Base-by-base conservation (phyloP, 2,797 vertebrate species). In the Danio kyathit region DNA sequence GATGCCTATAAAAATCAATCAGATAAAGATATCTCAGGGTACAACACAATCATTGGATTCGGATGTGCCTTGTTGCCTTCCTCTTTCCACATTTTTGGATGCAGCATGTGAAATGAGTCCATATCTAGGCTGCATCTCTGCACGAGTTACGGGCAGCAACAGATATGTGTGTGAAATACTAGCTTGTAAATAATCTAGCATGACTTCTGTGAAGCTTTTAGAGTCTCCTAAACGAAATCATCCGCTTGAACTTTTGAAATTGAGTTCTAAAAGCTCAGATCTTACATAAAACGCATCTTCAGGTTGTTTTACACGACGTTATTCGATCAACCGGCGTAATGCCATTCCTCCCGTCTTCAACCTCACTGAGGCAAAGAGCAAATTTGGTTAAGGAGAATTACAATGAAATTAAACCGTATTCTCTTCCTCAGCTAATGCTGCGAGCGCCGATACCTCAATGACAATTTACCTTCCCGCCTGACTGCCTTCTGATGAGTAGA, bases 321-420 rank as follows among this genome's bases (percentile, higher is more conserved):
- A 71, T 82, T 82, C n/a, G 56, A 80, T 80, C 40, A 82, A 75
- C 74, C 49, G 48, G n/a, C 12, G 40, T 64, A 40, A 60, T 76
- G 46, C 66, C 61, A 82, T 82, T 63, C 56, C 29, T 57, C 44
- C 49, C 51, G 51, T 84, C 75, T 86, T 78, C 74, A 74, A 63
- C 57, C 83, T 86, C 78, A 70, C 80, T 75, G 82, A 80, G 81
- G 79, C 82, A 82, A 0, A 17, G 44, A 56, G 67, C 59, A 82
- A 82, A 86, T 80, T 82, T 57, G 57, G 59, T 84, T 82, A 82
- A 82, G 64, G 17, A 74, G 74, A 78, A 72, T 81, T 78, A 75
- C 76, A 84, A 81, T 81, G 65, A 79, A 80, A 86, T 84, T 81
- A 81, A 78, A 86, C 72, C 70, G 60, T 83, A 83, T 84, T 84